phyloP scores from a whole-genome alignment of 2,888 invertebrate species.

The Xestobium rufovillosum region DNA sequence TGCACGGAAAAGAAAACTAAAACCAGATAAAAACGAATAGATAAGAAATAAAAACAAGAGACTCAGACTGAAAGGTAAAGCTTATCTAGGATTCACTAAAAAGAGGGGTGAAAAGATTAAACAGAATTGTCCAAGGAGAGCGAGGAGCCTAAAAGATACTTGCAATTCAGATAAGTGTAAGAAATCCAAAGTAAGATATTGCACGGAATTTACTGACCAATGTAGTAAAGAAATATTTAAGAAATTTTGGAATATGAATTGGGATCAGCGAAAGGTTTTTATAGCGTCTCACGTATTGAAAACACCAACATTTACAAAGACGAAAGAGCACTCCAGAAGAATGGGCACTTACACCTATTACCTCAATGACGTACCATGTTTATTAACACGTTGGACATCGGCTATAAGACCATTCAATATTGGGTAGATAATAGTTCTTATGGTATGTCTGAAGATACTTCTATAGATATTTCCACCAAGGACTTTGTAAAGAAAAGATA shows the following conservation, averaged over 20 bases:
- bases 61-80: background rate
- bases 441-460: conserved; percentile 13
- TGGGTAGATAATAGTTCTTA: conserved; percentile 13
- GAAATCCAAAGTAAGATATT: conserved; percentile 5
- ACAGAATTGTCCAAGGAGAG: background rate
- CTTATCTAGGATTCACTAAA: background rate
- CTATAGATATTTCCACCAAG: conserved; percentile 8
- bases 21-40: background rate
- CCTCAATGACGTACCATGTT: conserved; percentile 12
- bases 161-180: conserved; percentile 6
- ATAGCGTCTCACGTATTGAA: conserved; percentile 10
- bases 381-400: conserved; percentile 11
- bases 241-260: conserved; percentile 6
- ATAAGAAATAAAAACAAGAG: conserved; percentile 1
- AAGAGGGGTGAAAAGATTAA: background rate
- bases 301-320: conserved; percentile 4
- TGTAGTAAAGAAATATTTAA: background rate
- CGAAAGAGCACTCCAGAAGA: conserved; percentile 6
- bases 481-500: conserved; percentile 10
- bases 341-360: conserved; percentile 7
- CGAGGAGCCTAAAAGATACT: background rate
- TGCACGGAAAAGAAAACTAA: conserved; percentile 3
- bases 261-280: conserved; percentile 11
- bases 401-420: conserved; percentile 5
- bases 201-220: conserved; percentile 2